Evolutionary conservation across 2,113 vertebrate genomes (phyloP).

Genomic region (Neotoma lepida): DNA sequence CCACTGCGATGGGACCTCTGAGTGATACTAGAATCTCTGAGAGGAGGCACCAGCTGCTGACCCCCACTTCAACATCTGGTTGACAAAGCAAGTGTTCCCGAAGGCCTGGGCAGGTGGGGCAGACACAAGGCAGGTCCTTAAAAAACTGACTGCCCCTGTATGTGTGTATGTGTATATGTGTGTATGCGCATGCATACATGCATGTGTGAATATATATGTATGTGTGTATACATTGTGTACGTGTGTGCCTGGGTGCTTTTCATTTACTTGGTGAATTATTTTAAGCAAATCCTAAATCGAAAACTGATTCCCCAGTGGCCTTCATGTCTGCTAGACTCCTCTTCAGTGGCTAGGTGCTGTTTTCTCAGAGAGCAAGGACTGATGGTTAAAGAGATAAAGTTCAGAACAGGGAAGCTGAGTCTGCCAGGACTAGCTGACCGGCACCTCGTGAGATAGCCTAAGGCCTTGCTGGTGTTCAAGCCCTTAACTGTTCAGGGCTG

Average conservation of each 20-base stretch:
- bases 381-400: background rate
- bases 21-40: too few species aligned
- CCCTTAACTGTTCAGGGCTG: background rate
- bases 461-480: background rate
- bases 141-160: background rate
- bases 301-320: background rate
- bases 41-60: background rate
- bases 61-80: too few species aligned
- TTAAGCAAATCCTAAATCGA: background rate
- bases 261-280: background rate
- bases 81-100: background rate
- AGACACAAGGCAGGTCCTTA: background rate
- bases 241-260: background rate
- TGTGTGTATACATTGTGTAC: rapidly evolving
- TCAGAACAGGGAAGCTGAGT: background rate
- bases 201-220: too few species aligned
- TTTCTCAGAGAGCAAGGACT: background rate
- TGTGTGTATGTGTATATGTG: too few species aligned
- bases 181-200: rapidly evolving
- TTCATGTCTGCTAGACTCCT: background rate
- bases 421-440: background rate
- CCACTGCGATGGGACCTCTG: background rate
- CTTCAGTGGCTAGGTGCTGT: background rate
- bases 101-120: background rate
- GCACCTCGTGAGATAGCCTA: rapidly evolving